These are phyloP conservation scores for Trinorchestia longiramus DNA, from an alignment of 1,140 invertebrate species.

Conservation along the genomic window DNA sequence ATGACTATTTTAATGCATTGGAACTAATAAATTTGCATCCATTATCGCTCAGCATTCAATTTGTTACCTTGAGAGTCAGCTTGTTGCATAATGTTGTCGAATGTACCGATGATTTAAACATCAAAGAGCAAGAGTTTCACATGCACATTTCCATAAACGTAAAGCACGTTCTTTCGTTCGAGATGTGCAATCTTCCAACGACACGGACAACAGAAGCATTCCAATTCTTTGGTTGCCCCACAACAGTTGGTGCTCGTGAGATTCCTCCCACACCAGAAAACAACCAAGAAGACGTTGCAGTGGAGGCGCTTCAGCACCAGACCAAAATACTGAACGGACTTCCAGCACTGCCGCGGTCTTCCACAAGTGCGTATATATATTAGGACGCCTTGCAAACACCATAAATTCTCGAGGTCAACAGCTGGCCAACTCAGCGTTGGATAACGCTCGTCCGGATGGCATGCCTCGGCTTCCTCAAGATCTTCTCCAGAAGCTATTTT, in stretches of 20 bases:
- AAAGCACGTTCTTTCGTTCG: not conserved
- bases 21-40: too few species aligned
- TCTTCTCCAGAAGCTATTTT: constrained; percentile 11
- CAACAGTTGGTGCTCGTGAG: not conserved
- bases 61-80: too few species aligned
- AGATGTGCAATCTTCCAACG: not conserved
- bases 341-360: not conserved
- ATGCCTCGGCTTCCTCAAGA: constrained; percentile 37
- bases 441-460: constrained; percentile 30
- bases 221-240: not conserved
- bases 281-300: not conserved
- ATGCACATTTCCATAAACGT: not conserved
- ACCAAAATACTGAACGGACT: not conserved
- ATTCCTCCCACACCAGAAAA: not conserved
- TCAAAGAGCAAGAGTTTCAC: not conserved
- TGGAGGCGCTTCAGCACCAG: not conserved
- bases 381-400: constrained; percentile 42
- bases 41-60: too few species aligned
- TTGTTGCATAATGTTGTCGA: too few species aligned
- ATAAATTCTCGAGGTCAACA: constrained; percentile 49
- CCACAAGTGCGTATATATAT: constrained; percentile 42
- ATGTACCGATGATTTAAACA: too few species aligned
- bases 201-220: not conserved
- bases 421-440: constrained; percentile 1
- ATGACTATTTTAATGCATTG: too few species aligned